phyloP scores from a whole-genome alignment of 2,113 vertebrate species.

The Silurus asotus region DNA sequence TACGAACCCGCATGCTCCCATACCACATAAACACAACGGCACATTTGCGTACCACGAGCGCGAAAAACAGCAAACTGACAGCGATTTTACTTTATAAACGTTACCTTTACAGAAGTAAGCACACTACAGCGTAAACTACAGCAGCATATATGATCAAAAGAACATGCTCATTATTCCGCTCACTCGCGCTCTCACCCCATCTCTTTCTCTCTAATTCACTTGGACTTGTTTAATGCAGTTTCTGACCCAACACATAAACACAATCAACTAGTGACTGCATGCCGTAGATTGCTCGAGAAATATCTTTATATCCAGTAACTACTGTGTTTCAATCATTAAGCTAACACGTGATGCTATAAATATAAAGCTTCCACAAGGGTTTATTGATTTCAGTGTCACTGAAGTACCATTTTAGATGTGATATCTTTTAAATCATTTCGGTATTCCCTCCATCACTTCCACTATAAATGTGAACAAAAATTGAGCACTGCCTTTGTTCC shows the following conservation, averaged over 20 bases:
- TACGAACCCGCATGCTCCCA: not conserved
- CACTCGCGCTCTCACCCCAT: not conserved
- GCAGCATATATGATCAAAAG: constrained; percentile 24
- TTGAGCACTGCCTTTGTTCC: not conserved
- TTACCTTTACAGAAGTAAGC: constrained; percentile 23
- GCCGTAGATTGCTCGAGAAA: not conserved
- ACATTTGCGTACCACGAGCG: not conserved
- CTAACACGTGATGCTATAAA: not conserved
- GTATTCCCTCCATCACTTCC: not conserved
- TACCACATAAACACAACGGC: not conserved
- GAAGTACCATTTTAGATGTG: not conserved
- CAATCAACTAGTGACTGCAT: not conserved
- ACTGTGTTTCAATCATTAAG: not conserved
- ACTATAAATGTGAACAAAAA: not conserved
- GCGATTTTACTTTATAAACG: not conserved
- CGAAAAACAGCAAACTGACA: constrained; percentile 18
- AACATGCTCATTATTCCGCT: not conserved
- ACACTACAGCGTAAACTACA: not conserved
- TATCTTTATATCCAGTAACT: not conserved
- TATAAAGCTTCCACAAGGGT: not conserved
- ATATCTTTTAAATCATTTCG: not conserved
- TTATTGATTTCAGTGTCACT: not conserved
- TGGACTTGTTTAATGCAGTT: not conserved
- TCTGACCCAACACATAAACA: not conserved
- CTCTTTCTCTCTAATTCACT: constrained; percentile 6